Percentiles rank a stretch among this genome's conserved stretches.
Conservation (phyloP, 2,113 vertebrate genomes). For the Ciconia stormi region DNA sequence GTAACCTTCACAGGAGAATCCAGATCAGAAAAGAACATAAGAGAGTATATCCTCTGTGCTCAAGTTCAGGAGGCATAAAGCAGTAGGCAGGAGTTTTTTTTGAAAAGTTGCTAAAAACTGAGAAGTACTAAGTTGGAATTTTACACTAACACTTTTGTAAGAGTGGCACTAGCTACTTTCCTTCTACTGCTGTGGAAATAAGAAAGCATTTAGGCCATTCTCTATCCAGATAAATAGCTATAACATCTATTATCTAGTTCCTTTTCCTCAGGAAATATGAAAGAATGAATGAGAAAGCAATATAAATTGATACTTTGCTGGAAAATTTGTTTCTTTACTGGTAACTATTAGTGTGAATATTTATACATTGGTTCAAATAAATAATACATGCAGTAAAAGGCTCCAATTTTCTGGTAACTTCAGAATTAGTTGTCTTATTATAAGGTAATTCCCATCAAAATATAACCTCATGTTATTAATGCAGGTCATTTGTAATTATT, state of each 20-base stretch:
- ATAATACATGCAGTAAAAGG: not conserved
- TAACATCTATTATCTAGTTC: not conserved
- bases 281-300: not conserved
- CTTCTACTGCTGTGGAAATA: not conserved
- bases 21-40: not conserved
- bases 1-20: not conserved
- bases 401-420: not conserved
- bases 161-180: not conserved
- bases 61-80: not conserved
- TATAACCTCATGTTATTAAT: not conserved
- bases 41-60: not conserved
- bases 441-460: not conserved
- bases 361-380: not conserved
- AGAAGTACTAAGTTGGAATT: not conserved
- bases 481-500: not conserved
- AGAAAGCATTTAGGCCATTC: not conserved
- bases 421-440: not conserved
- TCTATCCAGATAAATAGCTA: not conserved
- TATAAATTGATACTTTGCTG: not conserved
- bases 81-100: not conserved
- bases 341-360: not conserved
- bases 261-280: not conserved
- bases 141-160: not conserved
- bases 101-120: not conserved
- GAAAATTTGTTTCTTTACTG: not conserved